Percentiles rank a stretch among this genome's conserved stretches.
Conservation (phyloP, 2,888 invertebrate species). For the Cataglyphis rosenhaueri region DNA sequence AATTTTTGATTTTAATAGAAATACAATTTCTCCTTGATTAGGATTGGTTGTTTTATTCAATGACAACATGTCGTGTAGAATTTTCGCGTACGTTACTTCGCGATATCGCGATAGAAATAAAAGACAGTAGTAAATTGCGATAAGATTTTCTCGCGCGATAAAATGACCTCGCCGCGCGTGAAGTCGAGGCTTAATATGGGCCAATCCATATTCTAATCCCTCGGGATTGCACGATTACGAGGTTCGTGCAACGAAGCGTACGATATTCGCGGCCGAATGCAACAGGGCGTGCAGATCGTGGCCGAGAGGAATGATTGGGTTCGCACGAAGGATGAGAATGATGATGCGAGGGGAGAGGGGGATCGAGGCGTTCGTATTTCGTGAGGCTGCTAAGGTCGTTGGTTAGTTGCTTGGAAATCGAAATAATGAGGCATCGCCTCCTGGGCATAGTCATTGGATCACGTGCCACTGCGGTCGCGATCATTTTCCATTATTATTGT, state of each 20-base stretch:
- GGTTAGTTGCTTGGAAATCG: conserved; percentile 82
- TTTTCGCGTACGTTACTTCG: background rate
- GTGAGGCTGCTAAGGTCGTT: conserved; percentile 79
- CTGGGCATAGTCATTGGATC: conserved; percentile 84
- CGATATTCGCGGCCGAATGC: conserved; percentile 72
- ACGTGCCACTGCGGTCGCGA: conserved; percentile 84
- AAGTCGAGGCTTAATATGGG: conserved; percentile 38
- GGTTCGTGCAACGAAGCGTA: conserved; percentile 68
- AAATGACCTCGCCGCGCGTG: conserved; percentile 33
- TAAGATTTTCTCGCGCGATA: conserved; percentile 29
- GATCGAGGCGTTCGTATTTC: conserved; percentile 75
- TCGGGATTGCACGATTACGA: conserved; percentile 73
- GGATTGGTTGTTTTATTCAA: background rate
- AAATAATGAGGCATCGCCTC: conserved; percentile 82
- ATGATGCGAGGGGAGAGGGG: conserved; percentile 65
- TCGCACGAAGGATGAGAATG: conserved; percentile 76
- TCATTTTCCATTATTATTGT: conserved; percentile 83
- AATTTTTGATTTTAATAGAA: background rate
- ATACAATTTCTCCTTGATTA: background rate
- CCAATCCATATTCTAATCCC: conserved; percentile 55
- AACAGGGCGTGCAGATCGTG: conserved; percentile 67
- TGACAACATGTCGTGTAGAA: background rate
- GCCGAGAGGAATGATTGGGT: conserved; percentile 76
- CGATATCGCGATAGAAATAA: background rate
- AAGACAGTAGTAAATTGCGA: conserved; percentile 24